Base-by-base conservation (phyloP, 1,140 invertebrate species). In the Caenorhabditis latens region DNA sequence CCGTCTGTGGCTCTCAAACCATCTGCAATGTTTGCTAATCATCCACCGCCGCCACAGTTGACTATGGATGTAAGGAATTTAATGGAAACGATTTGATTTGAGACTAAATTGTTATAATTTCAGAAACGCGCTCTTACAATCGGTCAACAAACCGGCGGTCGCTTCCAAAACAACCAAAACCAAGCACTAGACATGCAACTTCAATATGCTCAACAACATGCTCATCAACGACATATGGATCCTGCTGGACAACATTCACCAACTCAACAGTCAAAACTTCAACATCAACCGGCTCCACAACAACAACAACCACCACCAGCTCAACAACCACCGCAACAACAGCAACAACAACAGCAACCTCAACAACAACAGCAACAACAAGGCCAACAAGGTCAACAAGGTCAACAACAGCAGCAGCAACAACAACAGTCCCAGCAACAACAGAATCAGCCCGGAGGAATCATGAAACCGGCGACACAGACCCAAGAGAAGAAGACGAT, bases 111-210 rank as follows among this genome's bases (percentile, higher is more conserved):
- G n/a, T n/a, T n/a, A 9, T 53, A 53, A 53, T 53, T 53, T 53
- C 50, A 53, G 50, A 79, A 79, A 53, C 71, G 71, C 53, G 71
- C 71, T 50, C 71, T 79, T 24, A 46, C 50, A 11, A 79, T 79
- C n/a, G 53, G 14, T n/a, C 21, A n/a, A 24, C 71, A 79, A 53
- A 79, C 71, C 11, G 71, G 71, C n/a, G 71, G 71, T 6, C 19
- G 71, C 5, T 79, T 79, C n/a, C 71, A 79, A 24, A 48, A 48
- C 8, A 79, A 79, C 14, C 71, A 79, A 14, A 79, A 79, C 24
- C 71, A 79, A n/a, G 71, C 71, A 9, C 13, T 79, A 14, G 71
- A 79, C 11, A 79, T 79, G 71, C 71, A 79, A 32, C 46, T 79
- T 53, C 71, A 79, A 14, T 79, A 79, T 50, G 71, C 71, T 50